These are phyloP conservation scores for Parotocinclus haroldoi DNA, from an alignment of 2,797 vertebrate genomes.

Conservation along the genomic window DNA sequence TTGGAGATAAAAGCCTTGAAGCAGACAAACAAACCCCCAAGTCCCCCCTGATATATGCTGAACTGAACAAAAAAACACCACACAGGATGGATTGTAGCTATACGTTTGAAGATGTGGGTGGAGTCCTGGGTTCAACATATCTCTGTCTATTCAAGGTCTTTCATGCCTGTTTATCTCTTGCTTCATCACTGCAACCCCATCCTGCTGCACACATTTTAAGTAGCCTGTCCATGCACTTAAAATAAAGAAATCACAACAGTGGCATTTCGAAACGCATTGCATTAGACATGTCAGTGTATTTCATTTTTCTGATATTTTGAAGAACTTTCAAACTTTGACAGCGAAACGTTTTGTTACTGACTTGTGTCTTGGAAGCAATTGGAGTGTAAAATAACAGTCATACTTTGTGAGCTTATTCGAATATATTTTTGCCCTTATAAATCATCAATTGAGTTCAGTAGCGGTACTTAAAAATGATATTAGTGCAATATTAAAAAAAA, in stretches of 20 bases:
- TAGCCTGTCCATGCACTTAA: too few relatives aligned
- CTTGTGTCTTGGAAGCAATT: not conserved
- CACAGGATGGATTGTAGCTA: slow-evolving; percentile 3
- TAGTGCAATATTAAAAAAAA: too few relatives aligned
- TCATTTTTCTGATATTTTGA: not conserved
- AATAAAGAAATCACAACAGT: too few relatives aligned
- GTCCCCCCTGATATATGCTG: slow-evolving; percentile 11
- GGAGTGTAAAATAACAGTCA: slow-evolving; percentile 14
- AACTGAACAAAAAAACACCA: not conserved
- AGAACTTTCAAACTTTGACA: not conserved
- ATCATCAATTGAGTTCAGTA: slow-evolving; percentile 33
- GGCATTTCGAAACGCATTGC: not conserved
- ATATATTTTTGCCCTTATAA: not conserved
- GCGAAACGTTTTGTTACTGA: slow-evolving; percentile 12
- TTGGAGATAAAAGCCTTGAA: slow-evolving; percentile 28
- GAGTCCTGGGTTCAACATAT: not conserved
- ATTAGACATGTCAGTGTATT: not conserved
- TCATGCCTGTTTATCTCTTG: not conserved
- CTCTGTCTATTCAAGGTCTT: not conserved
- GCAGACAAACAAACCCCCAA: slow-evolving; percentile 25
- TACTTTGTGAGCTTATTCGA: slow-evolving; percentile 4
- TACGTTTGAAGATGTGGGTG: slow-evolving; percentile 30
- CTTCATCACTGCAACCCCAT: not conserved
- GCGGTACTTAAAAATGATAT: too few relatives aligned
- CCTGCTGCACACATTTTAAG: not conserved